A percentile compares a stretch with the other conserved stretches of the same genome.
Evolutionary conservation across 1,140 invertebrate genomes (phyloP).

Genomic region (Musca vetustissima): DNA sequence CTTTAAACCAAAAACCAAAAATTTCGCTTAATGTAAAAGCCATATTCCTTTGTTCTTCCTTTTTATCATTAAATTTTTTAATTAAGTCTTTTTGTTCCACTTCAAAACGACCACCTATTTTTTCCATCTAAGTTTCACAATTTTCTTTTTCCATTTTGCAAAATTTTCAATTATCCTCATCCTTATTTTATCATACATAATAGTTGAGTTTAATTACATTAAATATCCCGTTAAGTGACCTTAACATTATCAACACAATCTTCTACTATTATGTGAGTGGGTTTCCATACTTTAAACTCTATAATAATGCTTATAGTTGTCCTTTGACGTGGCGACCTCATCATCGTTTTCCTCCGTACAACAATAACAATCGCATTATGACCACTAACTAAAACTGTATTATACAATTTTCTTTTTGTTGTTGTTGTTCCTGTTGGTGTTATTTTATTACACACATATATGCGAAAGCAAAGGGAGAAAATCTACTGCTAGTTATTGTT

Average conservation of each 20-base stretch:
- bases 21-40: too few species aligned
- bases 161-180: too few species aligned
- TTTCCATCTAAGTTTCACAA: too few species aligned
- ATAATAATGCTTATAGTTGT: too few species aligned
- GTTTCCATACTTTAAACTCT: too few species aligned
- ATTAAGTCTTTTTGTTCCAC: neutral
- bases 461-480: too few species aligned
- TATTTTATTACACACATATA: too few species aligned
- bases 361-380: conserved; percentile 5
- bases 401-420: conserved; percentile 6
- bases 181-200: too few species aligned
- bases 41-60: neutral
- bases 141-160: neutral
- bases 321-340: neutral
- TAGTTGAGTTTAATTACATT: conserved; percentile 10
- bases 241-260: conserved; percentile 19
- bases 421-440: neutral
- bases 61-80: neutral
- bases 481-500: too few species aligned
- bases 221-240: conserved; percentile 16
- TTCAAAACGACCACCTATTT: neutral
- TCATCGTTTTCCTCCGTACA: neutral
- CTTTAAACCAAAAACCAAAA: neutral
- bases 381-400: conserved; percentile 10
- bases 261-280: neutral